Conservation (phyloP, 35 echinoderm and acorn worm species). For the Ophiothrix spiculata region DNA sequence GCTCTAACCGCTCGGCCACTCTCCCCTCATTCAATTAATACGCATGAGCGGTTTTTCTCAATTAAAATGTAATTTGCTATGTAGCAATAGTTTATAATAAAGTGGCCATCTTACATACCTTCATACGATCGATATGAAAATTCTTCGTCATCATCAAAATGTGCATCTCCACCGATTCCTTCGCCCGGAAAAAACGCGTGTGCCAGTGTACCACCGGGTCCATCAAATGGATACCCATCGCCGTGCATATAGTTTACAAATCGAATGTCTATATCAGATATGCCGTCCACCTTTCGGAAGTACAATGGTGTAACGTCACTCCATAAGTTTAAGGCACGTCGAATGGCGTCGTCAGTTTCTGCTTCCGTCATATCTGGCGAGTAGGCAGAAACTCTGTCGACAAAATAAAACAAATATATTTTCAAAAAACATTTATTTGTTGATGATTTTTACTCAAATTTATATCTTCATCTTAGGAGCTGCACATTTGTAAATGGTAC, state of each 20-base stretch:
- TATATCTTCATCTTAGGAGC: no score
- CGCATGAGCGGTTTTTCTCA: no score
- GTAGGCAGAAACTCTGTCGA: slow-evolving; percentile 58
- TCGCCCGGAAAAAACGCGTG: slow-evolving; percentile 84
- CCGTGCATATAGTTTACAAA: slow-evolving; percentile 60
- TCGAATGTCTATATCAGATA: slow-evolving; percentile 75
- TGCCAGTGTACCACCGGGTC: slow-evolving; percentile 77
- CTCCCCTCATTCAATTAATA: no score
- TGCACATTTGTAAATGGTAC: no score
- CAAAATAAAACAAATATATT: neutral
- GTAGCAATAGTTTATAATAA: no score
- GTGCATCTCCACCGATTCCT: slow-evolving; percentile 81
- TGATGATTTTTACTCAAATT: no score
- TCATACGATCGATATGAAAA: slow-evolving; percentile 60
- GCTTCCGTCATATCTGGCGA: slow-evolving; percentile 46
- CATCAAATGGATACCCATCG: slow-evolving; percentile 87
- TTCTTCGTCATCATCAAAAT: slow-evolving; percentile 83
- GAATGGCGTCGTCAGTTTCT: slow-evolving; percentile 43
- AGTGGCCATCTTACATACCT: no score
- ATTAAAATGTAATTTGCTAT: no score
- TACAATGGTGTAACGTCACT: slow-evolving; percentile 82
- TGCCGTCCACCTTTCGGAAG: slow-evolving; percentile 41
- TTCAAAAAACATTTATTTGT: neutral
- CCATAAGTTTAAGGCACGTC: slow-evolving; percentile 76
- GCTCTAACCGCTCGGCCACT: no score